Evolutionary conservation across 1,140 invertebrate species (phyloP).

Genomic region (Zaprionus capensis): DNA sequence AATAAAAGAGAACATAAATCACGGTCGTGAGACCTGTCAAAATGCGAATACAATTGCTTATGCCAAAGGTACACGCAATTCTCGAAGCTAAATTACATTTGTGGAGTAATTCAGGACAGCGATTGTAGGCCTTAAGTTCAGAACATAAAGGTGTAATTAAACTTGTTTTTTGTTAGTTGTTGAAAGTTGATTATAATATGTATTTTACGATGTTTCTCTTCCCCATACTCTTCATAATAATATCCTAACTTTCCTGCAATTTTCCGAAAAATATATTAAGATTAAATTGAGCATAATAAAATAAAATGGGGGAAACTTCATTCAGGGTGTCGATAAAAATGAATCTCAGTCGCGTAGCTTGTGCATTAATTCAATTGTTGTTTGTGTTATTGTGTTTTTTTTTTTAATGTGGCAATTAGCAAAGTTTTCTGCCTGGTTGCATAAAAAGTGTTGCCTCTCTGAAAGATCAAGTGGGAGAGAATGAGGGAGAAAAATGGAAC

Average conservation of each 20-base stretch:
- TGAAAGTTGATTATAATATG: background rate
- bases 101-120: background rate
- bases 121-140: background rate
- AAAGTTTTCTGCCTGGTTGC: constrained; percentile 65
- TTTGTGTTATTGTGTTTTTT: constrained; percentile 33
- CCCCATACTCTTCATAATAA: background rate
- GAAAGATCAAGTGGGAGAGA: background rate
- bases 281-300: constrained; percentile 53
- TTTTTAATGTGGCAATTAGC: constrained; percentile 71
- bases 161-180: background rate
- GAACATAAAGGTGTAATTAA: background rate
- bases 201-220: no score
- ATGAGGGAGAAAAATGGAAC: background rate
- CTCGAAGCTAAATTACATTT: background rate
- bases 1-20: constrained; percentile 71
- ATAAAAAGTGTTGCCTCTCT: constrained; percentile 37
- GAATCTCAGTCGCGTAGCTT: constrained; percentile 17
- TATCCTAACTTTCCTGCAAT: background rate
- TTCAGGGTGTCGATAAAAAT: constrained; percentile 29
- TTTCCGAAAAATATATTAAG: background rate
- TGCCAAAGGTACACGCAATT: constrained; percentile 62
- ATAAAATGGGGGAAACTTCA: constrained; percentile 47
- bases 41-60: constrained; percentile 62
- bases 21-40: constrained; percentile 68
- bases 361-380: constrained; percentile 64